Evolutionary conservation across 2,888 invertebrate genomes (phyloP), one percentile per base, ranked within the genome.

Genomic region (Lasius platythorax): DNA sequence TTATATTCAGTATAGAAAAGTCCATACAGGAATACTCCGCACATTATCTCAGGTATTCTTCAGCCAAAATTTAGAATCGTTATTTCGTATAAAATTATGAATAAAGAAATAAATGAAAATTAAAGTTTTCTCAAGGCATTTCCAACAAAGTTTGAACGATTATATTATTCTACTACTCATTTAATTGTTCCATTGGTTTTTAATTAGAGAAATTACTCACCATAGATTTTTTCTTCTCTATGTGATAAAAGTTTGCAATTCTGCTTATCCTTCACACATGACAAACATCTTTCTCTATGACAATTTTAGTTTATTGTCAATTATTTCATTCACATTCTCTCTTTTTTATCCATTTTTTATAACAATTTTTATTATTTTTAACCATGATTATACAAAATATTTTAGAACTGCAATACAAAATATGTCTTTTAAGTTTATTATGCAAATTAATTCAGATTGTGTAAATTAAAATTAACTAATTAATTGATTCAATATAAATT

Each of bases 201-300:
- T 23, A 70, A 46, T 37, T 18, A 46, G 28, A 72, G 6, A 4
- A 72, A 79, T 63, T 46, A 81, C 79, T 81, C 23, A 81, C 61
- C 79, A 81, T 70, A 12, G 6, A 23, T 61, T 72, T 37, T 50
- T n/a, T 28, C 18, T 64, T 61, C 23, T 12, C 23, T 12, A 12
- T 18, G 18, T 33, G 30, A 46, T 46, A 8, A 11, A 72, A 50
- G 11, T 23, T 68, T n/a, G 40, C 18, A n/a, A 72, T 18, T 63
- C 11, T 33, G 11, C 8, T 81, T 72, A 70, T 61, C 6, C 15
- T 37, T 28, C 28, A 18, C 28, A 18, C 8, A 33, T 46, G 2
- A 46, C 9, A 30, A 56, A 72, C 11, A 50, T 11, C 8, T 72
- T 33, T 18, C 5, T 61, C 9, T 33, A 72, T 30, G 23, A 11